Evolutionary conservation across 2,113 vertebrate species (phyloP).

Genomic region (Xiphophorus maculatus): DNA sequence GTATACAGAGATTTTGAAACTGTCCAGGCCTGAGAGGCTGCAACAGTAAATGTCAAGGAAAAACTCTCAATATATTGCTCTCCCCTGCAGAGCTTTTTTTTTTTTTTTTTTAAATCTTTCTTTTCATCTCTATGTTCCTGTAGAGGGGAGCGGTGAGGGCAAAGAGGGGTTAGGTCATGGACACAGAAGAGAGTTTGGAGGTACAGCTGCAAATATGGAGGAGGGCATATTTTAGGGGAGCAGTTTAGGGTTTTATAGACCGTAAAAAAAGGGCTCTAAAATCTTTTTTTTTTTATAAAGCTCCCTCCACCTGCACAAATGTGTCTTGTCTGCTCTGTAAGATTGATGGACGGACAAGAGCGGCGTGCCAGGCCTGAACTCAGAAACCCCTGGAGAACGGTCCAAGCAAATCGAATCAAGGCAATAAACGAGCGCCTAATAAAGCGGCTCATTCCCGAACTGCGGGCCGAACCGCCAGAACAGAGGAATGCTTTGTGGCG

Average conservation of each 20-base stretch:
- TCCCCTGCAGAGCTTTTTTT: conserved; percentile 44
- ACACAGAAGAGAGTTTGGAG: conserved; percentile 20
- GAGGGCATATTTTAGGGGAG: conserved; percentile 15
- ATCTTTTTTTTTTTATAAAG: conserved; percentile 56
- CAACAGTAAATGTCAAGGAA: conserved; percentile 58
- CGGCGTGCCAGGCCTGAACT: conserved; percentile 53
- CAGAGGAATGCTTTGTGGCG: conserved; percentile 11
- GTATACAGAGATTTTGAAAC: conserved; percentile 33
- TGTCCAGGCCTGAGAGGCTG: conserved; percentile 49
- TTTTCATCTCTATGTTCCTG: conserved; percentile 45
- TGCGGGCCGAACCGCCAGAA: neutral
- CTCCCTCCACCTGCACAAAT: conserved; percentile 50
- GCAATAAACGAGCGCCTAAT: conserved; percentile 43
- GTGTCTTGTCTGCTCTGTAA: conserved; percentile 29
- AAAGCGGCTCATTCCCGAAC: conserved; percentile 24
- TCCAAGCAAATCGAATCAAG: conserved; percentile 43
- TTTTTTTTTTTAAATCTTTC: conserved; percentile 26
- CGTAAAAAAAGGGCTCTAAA: conserved; percentile 31
- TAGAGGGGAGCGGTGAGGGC: conserved; percentile 16
- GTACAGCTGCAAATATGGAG: neutral
- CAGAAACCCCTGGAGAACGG: conserved; percentile 41
- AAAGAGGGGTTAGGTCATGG: conserved; percentile 37
- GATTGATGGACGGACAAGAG: conserved; percentile 17
- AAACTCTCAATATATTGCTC: conserved; percentile 45
- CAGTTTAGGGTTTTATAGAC: conserved; percentile 45